phyloP scores from a whole-genome alignment of 2,888 invertebrate genomes.

The Drosophila neotestacea region DNA sequence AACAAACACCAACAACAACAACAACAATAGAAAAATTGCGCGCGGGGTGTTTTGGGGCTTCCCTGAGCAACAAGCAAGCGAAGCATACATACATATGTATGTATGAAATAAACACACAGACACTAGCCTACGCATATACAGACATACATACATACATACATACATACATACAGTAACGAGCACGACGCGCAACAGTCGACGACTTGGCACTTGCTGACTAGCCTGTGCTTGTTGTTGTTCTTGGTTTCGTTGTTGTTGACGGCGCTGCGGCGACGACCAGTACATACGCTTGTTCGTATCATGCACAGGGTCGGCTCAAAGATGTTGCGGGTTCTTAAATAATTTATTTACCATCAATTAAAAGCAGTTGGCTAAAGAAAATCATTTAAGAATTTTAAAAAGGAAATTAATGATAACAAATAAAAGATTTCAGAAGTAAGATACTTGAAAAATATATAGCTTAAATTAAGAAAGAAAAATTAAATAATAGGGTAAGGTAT shows the following conservation, averaged over 20 bases:
- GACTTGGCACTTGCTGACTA: slow-evolving; percentile 75
- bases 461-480: too few species aligned
- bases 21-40: slow-evolving; percentile 54
- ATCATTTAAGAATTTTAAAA: too few species aligned
- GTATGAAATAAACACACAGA: slow-evolving; percentile 34
- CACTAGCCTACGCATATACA: slow-evolving; percentile 24
- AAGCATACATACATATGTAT: slow-evolving; percentile 22
- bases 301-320: slow-evolving; percentile 63
- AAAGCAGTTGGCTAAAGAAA: too few species aligned
- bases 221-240: slow-evolving; percentile 46
- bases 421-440: too few species aligned
- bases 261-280: slow-evolving; percentile 36
- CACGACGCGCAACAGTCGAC: slow-evolving; percentile 67
- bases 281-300: slow-evolving; percentile 41
- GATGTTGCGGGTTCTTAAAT: slow-evolving; percentile 19
- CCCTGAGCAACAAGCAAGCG: slow-evolving; percentile 62
- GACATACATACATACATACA: slow-evolving; percentile 15
- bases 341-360: too few species aligned
- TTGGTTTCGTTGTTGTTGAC: slow-evolving; percentile 50
- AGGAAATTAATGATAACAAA: too few species aligned
- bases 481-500: too few species aligned
- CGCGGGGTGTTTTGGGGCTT: slow-evolving; percentile 70
- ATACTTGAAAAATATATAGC: too few species aligned
- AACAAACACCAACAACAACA: slow-evolving; percentile 34
- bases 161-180: slow-evolving; percentile 26